Evolutionary conservation across 2,888 invertebrate genomes (phyloP).

Genomic region (Oscheius onirici): DNA sequence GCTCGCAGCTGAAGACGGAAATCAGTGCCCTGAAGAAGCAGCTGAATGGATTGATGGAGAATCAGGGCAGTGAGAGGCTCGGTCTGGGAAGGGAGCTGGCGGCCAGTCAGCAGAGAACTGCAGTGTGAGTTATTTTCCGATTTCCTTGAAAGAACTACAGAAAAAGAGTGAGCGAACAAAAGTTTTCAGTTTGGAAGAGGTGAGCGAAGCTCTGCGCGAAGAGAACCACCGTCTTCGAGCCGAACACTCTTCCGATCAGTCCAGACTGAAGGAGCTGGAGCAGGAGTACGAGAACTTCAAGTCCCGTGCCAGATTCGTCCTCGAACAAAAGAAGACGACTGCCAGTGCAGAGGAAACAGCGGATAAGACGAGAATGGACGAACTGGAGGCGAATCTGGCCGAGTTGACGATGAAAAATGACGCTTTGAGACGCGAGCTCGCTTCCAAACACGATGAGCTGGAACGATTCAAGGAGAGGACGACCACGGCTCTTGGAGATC

Average conservation of each 20-base stretch:
- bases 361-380: conserved; percentile 8
- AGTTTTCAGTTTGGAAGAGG: conserved; percentile 30
- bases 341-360: conserved; percentile 15
- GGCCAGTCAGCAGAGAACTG: conserved; percentile 16
- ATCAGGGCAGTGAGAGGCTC: conserved; percentile 32
- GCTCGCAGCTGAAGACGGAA: conserved; percentile 17
- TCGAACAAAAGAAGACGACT: conserved; percentile 27
- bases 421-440: not conserved
- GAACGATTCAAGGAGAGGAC: conserved; percentile 15
- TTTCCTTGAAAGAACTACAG: not conserved
- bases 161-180: not conserved
- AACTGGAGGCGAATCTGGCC: conserved; percentile 25
- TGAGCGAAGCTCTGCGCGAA: conserved; percentile 25
- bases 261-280: conserved; percentile 39
- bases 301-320: conserved; percentile 29
- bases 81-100: conserved; percentile 32
- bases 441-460: conserved; percentile 22
- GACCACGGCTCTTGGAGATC: not conserved
- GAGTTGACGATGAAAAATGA: conserved; percentile 9
- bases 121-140: not conserved
- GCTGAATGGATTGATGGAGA: conserved; percentile 25
- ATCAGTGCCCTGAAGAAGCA: conserved; percentile 6
- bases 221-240: conserved; percentile 39
- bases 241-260: conserved; percentile 36
- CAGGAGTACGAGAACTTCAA: conserved; percentile 50